Conservation (phyloP, 1,140 invertebrate species). For the Calycopis cecrops region DNA sequence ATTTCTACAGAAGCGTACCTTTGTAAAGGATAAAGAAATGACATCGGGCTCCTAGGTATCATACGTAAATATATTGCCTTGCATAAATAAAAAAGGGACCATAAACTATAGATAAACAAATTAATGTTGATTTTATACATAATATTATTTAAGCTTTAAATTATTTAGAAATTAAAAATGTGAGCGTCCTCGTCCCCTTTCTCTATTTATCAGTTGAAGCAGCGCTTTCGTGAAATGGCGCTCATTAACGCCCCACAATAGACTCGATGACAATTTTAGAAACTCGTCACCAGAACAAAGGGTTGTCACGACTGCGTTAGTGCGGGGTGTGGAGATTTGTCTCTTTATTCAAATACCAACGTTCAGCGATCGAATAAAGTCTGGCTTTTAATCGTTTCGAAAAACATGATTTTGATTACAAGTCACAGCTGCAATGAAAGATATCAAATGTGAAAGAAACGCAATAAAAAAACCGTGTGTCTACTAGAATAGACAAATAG, state of each 20-base stretch:
- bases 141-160: background rate
- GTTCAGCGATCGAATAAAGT: conserved; percentile 17
- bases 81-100: too few relatives aligned
- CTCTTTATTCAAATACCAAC: conserved; percentile 17
- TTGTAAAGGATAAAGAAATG: too few relatives aligned
- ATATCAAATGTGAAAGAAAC: too few relatives aligned
- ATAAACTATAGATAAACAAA: too few relatives aligned
- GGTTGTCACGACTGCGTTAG: conserved; percentile 34
- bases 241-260: conserved; percentile 45
- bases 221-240: conserved; percentile 36
- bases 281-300: conserved; percentile 46
- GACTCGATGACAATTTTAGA: conserved; percentile 49
- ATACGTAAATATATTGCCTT: too few relatives aligned
- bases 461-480: too few relatives aligned
- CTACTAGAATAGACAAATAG: too few relatives aligned
- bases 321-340: conserved; percentile 18
- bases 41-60: too few relatives aligned
- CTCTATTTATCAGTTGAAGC: conserved; percentile 25
- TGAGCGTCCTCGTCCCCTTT: background rate
- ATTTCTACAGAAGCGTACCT: too few relatives aligned
- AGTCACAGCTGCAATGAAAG: background rate
- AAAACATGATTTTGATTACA: background rate
- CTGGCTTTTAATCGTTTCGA: conserved; percentile 7
- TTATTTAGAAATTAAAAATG: background rate
- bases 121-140: background rate